These are phyloP conservation scores for Choloepus didactylus DNA, from an alignment of 2,797 vertebrate genomes.

Conservation along the genomic window DNA sequence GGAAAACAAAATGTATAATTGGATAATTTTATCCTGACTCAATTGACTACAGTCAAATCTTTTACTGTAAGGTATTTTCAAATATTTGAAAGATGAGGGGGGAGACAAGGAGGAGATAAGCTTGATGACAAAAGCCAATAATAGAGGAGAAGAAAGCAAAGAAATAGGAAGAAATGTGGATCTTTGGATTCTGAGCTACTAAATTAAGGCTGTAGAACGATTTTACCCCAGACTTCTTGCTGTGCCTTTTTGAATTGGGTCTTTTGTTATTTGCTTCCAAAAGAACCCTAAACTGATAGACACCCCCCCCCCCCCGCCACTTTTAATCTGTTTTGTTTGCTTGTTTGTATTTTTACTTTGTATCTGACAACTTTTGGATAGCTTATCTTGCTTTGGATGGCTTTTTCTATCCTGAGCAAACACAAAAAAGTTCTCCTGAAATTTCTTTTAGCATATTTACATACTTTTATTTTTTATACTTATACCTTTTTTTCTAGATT, in stretches of 20 bases:
- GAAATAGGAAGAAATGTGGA: background rate
- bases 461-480: conserved; percentile 53
- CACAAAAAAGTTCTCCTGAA: background rate
- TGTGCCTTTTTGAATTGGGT: background rate
- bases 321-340: background rate
- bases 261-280: background rate
- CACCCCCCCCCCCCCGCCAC: background rate
- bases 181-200: background rate
- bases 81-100: conserved; percentile 3
- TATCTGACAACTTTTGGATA: background rate
- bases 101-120: background rate
- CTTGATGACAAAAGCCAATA: background rate
- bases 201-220: background rate
- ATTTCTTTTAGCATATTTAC: conserved; percentile 13
- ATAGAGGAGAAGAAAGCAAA: background rate
- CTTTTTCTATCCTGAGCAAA: background rate
- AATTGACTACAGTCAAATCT: background rate
- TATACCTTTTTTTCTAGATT: background rate
- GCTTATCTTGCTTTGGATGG: background rate
- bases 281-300: background rate
- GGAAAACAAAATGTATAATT: background rate
- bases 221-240: background rate
- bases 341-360: background rate
- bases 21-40: conserved; percentile 9
- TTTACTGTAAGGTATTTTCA: conserved; percentile 38